Conservation (phyloP, 1,140 invertebrate species). For the Drosophila baimaii region DNA sequence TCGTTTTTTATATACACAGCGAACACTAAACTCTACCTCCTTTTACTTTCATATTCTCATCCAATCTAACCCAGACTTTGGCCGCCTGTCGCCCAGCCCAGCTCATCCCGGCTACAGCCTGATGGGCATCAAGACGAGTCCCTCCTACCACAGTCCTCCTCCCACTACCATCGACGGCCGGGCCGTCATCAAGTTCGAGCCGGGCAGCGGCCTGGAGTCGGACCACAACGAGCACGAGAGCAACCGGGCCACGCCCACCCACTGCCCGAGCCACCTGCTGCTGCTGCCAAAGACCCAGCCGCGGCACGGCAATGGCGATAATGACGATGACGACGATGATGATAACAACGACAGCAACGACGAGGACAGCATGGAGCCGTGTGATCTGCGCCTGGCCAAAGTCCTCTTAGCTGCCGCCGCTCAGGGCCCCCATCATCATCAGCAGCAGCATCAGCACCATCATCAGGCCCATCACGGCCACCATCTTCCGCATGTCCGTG, state of each 20-base stretch:
- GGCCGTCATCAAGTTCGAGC: constrained; percentile 73
- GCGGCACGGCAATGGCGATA: constrained; percentile 58
- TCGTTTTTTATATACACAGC: not conserved
- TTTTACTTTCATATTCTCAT: constrained; percentile 50
- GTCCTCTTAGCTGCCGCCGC: constrained; percentile 57
- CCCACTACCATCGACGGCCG: constrained; percentile 52
- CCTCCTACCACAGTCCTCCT: constrained; percentile 71
- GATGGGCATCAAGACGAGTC: constrained; percentile 69
- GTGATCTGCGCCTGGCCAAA: constrained; percentile 73
- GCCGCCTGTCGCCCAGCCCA: constrained; percentile 36
- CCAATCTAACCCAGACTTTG: constrained; percentile 48
- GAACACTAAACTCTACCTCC: constrained; percentile 48
- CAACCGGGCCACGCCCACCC: constrained; percentile 54
- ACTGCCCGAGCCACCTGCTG: constrained; percentile 38
- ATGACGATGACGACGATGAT: constrained; percentile 43
- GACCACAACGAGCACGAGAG: constrained; percentile 71
- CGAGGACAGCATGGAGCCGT: constrained; percentile 64
- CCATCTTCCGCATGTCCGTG: constrained; percentile 45
- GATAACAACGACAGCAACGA: constrained; percentile 40
- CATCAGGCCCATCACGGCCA: constrained; percentile 40
- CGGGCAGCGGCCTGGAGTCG: constrained; percentile 23
- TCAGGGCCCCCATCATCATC: constrained; percentile 47
- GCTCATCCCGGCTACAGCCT: constrained; percentile 46
- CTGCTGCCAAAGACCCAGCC: constrained; percentile 25
- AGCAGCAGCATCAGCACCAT: constrained; percentile 23